A percentile compares a stretch with the other conserved stretches of the same genome.
Conservation (phyloP, 2,113 vertebrate genomes). For the Eptesicus fuscus region DNA sequence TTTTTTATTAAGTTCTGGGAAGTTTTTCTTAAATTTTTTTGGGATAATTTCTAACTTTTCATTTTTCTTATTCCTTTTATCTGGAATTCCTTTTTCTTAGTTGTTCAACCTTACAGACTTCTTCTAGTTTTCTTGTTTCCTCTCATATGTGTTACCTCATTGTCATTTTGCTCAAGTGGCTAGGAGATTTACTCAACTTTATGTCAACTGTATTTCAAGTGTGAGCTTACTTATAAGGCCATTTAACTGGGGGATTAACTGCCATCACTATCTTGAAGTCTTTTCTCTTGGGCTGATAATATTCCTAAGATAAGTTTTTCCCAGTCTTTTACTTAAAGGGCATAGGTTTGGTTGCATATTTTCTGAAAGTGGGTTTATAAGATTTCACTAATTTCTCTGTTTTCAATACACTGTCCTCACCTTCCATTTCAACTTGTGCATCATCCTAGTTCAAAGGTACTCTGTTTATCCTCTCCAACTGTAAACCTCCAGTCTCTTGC, state of each 20-base stretch:
- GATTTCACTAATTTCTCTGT: not conserved
- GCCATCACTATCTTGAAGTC: not conserved
- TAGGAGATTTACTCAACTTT: not conserved
- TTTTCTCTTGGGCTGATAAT: not conserved
- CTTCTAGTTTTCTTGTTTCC: not conserved
- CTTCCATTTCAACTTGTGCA: not conserved
- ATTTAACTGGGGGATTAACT: not conserved
- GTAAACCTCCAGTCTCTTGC: not conserved
- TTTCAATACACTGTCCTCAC: not conserved
- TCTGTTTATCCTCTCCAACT: not conserved
- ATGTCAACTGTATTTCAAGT: not conserved
- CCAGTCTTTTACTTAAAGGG: not conserved
- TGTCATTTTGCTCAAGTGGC: not conserved
- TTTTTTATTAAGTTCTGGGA: not conserved
- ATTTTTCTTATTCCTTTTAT: not conserved
- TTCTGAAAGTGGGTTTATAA: not conserved
- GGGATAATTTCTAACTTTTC: not conserved
- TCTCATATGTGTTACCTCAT: not conserved
- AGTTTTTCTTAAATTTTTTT: not conserved
- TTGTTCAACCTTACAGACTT: not conserved
- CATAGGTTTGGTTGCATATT: not conserved
- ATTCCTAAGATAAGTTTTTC: not conserved
- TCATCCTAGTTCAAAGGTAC: not conserved
- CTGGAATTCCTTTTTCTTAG: not conserved
- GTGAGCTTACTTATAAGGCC: not conserved